Evolutionary conservation across 2,113 vertebrate genomes (phyloP).

Genomic region (Natator depressus): DNA sequence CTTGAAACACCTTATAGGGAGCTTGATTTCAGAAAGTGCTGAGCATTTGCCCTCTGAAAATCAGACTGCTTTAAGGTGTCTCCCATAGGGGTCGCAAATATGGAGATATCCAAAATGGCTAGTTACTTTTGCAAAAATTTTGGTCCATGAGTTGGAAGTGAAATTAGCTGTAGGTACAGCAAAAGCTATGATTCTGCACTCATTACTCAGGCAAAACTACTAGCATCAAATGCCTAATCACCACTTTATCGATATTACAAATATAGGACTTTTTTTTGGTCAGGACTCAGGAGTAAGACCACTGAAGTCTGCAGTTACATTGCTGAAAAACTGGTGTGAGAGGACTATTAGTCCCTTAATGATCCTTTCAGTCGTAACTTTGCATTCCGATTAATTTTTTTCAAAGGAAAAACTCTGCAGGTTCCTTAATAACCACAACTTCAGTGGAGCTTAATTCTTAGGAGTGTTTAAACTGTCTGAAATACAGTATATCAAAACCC

Average conservation of each 20-base stretch:
- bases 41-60: neutral
- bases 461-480: conserved; percentile 61
- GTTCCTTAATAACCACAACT: conserved; percentile 53
- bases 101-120: neutral
- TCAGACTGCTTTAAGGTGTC: neutral
- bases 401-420: conserved; percentile 14
- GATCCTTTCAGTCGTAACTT: neutral
- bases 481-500: conserved; percentile 60
- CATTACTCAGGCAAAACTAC: neutral
- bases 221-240: neutral
- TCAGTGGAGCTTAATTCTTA: conserved; percentile 51
- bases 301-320: neutral
- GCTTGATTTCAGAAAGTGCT: neutral
- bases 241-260: neutral
- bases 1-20: neutral
- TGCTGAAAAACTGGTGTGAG: neutral
- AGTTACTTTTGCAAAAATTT: neutral
- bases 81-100: neutral
- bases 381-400: neutral
- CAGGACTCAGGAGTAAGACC: neutral
- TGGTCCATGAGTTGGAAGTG: neutral
- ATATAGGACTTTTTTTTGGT: neutral
- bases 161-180: neutral
- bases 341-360: neutral
- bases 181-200: neutral